A percentile compares a stretch with the other conserved stretches of the same genome.
Conservation (phyloP, 2,797 vertebrate genomes). For the Acomys russatus region DNA sequence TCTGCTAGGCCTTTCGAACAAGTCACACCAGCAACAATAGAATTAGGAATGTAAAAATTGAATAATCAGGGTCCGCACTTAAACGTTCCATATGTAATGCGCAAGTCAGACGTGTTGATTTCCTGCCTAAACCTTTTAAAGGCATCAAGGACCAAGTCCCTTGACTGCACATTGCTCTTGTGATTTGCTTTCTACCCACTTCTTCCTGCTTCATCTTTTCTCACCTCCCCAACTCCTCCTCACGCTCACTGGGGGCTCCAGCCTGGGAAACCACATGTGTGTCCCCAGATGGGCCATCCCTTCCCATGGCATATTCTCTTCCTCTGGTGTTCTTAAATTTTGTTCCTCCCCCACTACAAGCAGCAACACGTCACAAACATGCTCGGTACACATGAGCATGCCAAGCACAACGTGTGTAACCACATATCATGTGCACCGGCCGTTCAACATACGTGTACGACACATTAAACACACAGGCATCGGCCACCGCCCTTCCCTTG, state of each 20-base stretch:
- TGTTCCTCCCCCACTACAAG: not conserved
- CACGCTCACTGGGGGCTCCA: not conserved
- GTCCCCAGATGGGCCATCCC: not conserved
- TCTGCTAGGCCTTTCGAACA: slow-evolving; percentile 46
- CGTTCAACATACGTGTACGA: not conserved
- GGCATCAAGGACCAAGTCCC: not conserved
- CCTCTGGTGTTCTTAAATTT: not conserved
- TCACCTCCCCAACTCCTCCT: not conserved
- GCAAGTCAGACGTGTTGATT: not conserved
- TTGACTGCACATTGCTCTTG: not conserved
- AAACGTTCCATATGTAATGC: not conserved
- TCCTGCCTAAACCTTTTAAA: not conserved
- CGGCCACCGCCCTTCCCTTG: not conserved
- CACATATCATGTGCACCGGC: not conserved
- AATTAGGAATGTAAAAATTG: not conserved
- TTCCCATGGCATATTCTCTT: not conserved
- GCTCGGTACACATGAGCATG: not conserved
- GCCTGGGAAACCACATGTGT: not conserved
- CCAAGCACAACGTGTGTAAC: not conserved
- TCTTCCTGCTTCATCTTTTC: not conserved
- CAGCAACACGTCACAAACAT: not conserved
- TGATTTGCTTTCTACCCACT: too few species aligned
- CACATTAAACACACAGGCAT: not conserved
- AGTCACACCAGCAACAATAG: not conserved
- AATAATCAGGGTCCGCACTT: not conserved